Evolutionary conservation across 1,140 invertebrate genomes (phyloP).

Genomic region (Drosophila repletoides): DNA sequence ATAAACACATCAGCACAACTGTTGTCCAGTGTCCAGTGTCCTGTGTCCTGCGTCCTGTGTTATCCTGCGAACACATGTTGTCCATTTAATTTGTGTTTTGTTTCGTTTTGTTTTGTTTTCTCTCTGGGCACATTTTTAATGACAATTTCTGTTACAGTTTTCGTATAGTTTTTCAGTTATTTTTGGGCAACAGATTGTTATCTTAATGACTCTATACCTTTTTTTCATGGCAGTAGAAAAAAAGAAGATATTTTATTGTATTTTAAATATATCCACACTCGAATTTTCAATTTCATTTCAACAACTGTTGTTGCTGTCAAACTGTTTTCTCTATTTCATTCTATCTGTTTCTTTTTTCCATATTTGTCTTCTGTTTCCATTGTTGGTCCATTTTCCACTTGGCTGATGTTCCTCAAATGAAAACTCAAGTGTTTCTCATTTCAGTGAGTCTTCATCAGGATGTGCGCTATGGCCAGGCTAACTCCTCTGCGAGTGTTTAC

Average conservation of each 20-base stretch:
- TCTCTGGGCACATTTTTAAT: constrained; percentile 44
- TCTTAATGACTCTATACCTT: constrained; percentile 79
- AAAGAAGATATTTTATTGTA: constrained; percentile 61
- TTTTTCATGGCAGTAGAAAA: not conserved
- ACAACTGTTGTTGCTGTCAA: constrained; percentile 54
- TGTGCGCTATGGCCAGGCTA: constrained; percentile 37
- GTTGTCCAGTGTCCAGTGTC: constrained; percentile 28
- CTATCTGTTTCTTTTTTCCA: not conserved
- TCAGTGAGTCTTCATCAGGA: constrained; percentile 26
- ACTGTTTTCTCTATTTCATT: not conserved
- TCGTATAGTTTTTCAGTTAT: constrained; percentile 47
- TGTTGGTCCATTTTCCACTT: constrained; percentile 70
- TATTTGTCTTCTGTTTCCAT: constrained; percentile 31
- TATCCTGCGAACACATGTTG: constrained; percentile 64
- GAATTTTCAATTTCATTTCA: constrained; percentile 63
- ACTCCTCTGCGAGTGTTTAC: constrained; percentile 6
- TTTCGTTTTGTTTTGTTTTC: constrained; percentile 36
- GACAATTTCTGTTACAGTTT: constrained; percentile 75
- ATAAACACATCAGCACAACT: constrained; percentile 59
- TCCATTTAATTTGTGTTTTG: constrained; percentile 59
- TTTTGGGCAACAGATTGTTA: constrained; percentile 68
- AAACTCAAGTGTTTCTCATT: constrained; percentile 52
- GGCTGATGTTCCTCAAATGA: constrained; percentile 44
- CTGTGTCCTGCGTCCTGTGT: constrained; percentile 3
- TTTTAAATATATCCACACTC: constrained; percentile 66